phyloP scores from a whole-genome alignment of 2,113 vertebrate species.

The Corythaeola cristata region DNA sequence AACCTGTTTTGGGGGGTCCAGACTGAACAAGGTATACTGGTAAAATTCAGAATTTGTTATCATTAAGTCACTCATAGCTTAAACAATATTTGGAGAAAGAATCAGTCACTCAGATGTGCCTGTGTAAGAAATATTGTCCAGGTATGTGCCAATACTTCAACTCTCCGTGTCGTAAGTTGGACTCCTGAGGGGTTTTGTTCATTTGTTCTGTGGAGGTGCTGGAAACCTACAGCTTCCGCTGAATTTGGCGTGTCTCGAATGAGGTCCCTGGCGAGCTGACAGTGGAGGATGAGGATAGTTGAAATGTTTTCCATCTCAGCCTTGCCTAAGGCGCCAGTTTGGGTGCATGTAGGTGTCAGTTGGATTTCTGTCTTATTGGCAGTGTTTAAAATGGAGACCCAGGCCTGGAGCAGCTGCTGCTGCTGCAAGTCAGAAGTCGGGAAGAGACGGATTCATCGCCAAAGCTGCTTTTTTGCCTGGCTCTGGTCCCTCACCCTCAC shows the following conservation, averaged over 20 bases:
- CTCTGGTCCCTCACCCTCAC: background rate
- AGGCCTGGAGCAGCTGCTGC: background rate
- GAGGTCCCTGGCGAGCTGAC: background rate
- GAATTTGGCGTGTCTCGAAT: background rate
- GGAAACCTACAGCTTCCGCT: background rate
- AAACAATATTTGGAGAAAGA: background rate
- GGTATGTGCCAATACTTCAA: background rate
- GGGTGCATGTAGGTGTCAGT: background rate
- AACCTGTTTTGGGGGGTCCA: background rate
- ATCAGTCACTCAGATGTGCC: background rate
- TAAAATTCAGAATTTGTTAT: conserved; percentile 5
- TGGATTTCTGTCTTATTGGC: background rate
- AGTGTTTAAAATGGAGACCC: background rate
- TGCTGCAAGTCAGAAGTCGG: background rate
- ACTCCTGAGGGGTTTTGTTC: conserved; percentile 1
- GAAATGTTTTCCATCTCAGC: background rate
- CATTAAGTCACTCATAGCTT: background rate
- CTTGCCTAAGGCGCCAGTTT: background rate
- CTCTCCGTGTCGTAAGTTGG: background rate
- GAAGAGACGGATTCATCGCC: background rate
- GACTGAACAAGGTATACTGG: background rate
- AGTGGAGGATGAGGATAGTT: background rate
- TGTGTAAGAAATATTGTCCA: background rate
- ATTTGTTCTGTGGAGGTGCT: background rate
- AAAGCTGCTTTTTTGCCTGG: background rate